Conservation (phyloP, 2,888 invertebrate genomes). For the Rhagonycha fulva region DNA sequence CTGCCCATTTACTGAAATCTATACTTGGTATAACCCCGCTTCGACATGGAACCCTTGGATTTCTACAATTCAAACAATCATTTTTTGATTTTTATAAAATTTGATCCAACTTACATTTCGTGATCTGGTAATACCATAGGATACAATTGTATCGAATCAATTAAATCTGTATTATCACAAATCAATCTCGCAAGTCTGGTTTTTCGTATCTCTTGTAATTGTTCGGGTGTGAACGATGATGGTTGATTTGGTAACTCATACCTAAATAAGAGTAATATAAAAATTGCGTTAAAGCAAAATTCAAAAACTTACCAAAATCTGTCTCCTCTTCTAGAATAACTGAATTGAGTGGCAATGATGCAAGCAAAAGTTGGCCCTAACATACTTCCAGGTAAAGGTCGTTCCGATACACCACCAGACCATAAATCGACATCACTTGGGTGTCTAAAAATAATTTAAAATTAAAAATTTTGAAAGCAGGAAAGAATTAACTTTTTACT, state of each 20-base stretch:
- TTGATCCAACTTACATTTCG: slow-evolving; percentile 81
- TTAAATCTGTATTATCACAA: slow-evolving; percentile 91
- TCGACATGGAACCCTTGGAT: slow-evolving; percentile 90
- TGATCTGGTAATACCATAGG: slow-evolving; percentile 93
- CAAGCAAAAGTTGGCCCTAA: slow-evolving; percentile 94
- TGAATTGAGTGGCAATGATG: slow-evolving; percentile 91
- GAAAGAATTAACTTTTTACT: slow-evolving; percentile 56
- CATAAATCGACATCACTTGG: slow-evolving; percentile 92
- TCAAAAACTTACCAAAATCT: slow-evolving; percentile 80
- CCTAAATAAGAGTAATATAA: slow-evolving; percentile 49
- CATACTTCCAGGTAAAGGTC: slow-evolving; percentile 88
- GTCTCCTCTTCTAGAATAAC: slow-evolving; percentile 85
- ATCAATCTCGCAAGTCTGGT: slow-evolving; percentile 79
- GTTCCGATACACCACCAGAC: slow-evolving; percentile 93
- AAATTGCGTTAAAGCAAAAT: background rate
- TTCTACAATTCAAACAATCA: slow-evolving; percentile 64
- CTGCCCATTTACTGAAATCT: slow-evolving; percentile 90
- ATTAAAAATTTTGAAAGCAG: background rate
- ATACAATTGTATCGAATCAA: slow-evolving; percentile 88
- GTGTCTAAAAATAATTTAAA: slow-evolving; percentile 60
- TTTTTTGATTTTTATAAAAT: background rate
- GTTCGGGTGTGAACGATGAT: slow-evolving; percentile 86
- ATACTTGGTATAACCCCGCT: slow-evolving; percentile 86
- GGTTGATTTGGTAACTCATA: slow-evolving; percentile 91
- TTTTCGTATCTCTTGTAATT: slow-evolving; percentile 82